Evolutionary conservation across 2,797 vertebrate genomes (phyloP).

Genomic region (Rhynchotus rufescens): DNA sequence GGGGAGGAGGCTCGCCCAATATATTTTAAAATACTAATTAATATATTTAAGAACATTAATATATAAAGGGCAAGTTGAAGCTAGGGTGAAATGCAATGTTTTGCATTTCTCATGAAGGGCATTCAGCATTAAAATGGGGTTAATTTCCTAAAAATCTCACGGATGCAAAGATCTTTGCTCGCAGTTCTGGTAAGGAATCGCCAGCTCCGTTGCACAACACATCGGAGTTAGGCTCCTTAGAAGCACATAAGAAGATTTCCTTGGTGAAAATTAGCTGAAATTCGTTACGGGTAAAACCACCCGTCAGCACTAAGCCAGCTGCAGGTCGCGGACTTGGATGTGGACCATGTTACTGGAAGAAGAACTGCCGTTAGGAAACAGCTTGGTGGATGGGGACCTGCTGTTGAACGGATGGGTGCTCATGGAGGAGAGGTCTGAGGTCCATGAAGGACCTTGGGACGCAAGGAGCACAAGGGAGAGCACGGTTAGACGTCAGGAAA

Average conservation of each 20-base stretch:
- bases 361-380: neutral
- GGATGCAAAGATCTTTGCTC: neutral
- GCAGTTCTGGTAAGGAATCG: neutral
- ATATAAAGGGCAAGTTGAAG: neutral
- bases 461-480: neutral
- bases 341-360: neutral
- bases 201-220: neutral
- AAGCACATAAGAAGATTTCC: no score
- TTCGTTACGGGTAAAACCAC: neutral
- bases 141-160: neutral
- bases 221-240: no score
- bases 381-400: no score
- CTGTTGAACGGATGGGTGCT: no score
- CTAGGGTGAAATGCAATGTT: neutral
- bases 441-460: neutral
- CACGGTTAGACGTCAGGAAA: neutral
- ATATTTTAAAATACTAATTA: no score
- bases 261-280: neutral
- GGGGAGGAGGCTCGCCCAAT: neutral
- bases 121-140: neutral
- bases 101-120: neutral
- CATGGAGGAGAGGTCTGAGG: neutral
- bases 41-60: neutral
- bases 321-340: neutral
- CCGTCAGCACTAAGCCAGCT: neutral